Conservation (phyloP, 2,113 vertebrate species). For the Nycticorax nycticorax region DNA sequence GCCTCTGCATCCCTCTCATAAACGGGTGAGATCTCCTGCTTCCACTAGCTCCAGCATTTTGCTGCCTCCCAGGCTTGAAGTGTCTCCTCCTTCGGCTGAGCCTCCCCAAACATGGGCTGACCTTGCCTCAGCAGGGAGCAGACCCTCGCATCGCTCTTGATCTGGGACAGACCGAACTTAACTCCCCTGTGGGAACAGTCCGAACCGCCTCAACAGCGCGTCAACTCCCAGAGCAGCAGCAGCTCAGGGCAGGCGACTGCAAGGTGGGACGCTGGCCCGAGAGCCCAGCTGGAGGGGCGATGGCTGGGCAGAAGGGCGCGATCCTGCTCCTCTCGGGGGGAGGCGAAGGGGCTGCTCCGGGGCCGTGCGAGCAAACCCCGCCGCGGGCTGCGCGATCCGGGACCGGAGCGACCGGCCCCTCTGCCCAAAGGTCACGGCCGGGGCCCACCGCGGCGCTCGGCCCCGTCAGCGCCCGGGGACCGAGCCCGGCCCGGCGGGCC, state of each 20-base stretch:
- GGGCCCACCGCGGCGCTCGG: neutral
- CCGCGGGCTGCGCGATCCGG: neutral
- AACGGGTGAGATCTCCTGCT: fast-evolving
- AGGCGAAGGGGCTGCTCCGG: neutral
- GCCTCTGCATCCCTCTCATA: neutral
- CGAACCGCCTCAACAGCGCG: fast-evolving
- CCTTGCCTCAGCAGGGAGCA: neutral
- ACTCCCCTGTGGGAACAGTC: fast-evolving
- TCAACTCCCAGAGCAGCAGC: neutral
- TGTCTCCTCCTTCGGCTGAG: fast-evolving
- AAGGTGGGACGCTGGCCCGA: neutral
- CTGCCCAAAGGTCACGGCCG: neutral
- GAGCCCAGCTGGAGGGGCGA: neutral
- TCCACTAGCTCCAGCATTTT: neutral
- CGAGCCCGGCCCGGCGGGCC: neutral
- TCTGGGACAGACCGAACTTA: neutral
- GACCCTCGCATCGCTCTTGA: neutral
- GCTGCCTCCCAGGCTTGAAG: neutral
- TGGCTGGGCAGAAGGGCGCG: neutral
- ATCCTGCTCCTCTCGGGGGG: neutral
- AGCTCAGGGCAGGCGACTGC: neutral
- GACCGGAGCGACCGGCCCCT: neutral
- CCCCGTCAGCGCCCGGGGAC: neutral
- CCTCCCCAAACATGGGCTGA: neutral
- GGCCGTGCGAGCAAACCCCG: neutral